Base-by-base conservation (phyloP, 1,140 invertebrate species). In the Papilio polytes region DNA sequence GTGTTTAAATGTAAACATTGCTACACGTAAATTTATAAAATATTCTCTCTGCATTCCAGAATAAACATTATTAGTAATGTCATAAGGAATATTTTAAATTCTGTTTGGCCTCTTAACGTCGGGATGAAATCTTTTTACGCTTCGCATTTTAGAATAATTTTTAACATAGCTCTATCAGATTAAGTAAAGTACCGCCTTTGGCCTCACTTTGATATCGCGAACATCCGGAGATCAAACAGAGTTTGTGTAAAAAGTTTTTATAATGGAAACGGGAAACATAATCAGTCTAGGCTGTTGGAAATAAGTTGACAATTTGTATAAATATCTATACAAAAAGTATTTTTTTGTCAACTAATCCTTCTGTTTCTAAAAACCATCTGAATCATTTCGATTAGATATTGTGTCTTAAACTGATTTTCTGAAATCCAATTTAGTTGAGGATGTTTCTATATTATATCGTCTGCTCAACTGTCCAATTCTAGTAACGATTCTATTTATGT, bases 151-250 rank as follows among this genome's bases (percentile, higher is more conserved):
- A 78, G 76, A 78, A 78, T 78, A 78, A 78, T 78, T 78, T 78
- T 78, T 78, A 78, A 66, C 77, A 46, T 78, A 83, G 84, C 86
- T 87, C 85, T 84, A 90, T 81, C 81, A 88, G 87, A 90, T 88
- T 88, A 89, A 82, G 84, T 83, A 80, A 84, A 83, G 81, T 77
- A 84, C 80, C 80, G 83, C 86, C 88, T 84, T 85, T 72, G 82
- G 86, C 86, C 70, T 80, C 59, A 81, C 87, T 90, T 89, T 87
- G 87, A 89, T 88, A 90, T 89, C 82, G 86, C 80, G 83, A 85
- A 82, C 85, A 86, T 85, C 83, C 80, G 48, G 63, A 87, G 86
- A 87, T 90, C 89, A 90, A 90, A 89, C 86, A 86, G 80, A 66
- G 51, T 56, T 66, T 78, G 77, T 78, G 41, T 78, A 78, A 78